These are phyloP conservation scores for Fringilla coelebs DNA, from an alignment of 2,797 vertebrate genomes.

Conservation along the genomic window DNA sequence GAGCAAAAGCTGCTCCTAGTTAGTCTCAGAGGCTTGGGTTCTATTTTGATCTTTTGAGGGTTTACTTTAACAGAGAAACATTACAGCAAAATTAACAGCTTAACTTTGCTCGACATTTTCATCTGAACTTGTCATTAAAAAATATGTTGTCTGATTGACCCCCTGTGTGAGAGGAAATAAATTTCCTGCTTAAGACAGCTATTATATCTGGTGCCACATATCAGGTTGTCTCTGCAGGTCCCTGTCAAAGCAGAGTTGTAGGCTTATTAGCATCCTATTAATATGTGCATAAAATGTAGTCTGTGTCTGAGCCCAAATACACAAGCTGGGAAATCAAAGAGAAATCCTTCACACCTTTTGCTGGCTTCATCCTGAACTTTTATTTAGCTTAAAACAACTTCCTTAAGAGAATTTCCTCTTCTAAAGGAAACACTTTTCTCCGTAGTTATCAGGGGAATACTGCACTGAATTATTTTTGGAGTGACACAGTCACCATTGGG, in stretches of 20 bases:
- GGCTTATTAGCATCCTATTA: conserved; percentile 75
- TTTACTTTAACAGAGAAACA: background rate
- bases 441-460: conserved; percentile 67
- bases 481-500: background rate
- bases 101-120: background rate
- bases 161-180: background rate
- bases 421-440: conserved; percentile 70
- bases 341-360: conserved; percentile 73
- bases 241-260: conserved; percentile 57
- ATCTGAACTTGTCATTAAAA: background rate
- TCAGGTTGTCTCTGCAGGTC: conserved; percentile 35
- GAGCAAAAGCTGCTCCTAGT: background rate
- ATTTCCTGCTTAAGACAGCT: background rate
- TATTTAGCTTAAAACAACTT: conserved; percentile 77
- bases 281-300: conserved; percentile 75
- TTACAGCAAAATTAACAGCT: background rate
- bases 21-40: background rate
- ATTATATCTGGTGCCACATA: conserved; percentile 51
- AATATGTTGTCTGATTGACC: background rate
- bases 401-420: conserved; percentile 76
- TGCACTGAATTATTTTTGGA: conserved; percentile 44
- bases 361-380: conserved; percentile 73
- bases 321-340: conserved; percentile 83
- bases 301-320: conserved; percentile 80
- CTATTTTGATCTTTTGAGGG: background rate